Evolutionary conservation across 2,888 invertebrate genomes (phyloP).

Genomic region (Eristalis tenax): DNA sequence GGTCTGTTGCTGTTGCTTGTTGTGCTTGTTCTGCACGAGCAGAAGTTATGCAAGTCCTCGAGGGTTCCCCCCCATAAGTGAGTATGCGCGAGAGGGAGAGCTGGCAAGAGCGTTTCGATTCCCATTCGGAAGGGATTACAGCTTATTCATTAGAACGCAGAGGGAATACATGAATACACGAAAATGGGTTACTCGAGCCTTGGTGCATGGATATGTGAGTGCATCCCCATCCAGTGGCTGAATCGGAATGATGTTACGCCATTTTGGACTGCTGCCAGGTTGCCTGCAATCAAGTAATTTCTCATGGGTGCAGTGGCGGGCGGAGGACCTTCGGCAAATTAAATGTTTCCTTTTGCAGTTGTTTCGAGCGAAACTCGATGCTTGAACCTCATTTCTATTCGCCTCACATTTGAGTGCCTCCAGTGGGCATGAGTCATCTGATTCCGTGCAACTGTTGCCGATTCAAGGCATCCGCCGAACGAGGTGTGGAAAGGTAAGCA

Average conservation of each 20-base stretch:
- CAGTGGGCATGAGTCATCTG: not conserved
- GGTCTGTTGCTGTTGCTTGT: slow-evolving; percentile 56
- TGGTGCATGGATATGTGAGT: slow-evolving; percentile 22
- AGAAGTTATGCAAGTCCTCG: slow-evolving; percentile 56
- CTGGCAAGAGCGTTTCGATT: not conserved
- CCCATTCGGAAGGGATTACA: slow-evolving; percentile 11
- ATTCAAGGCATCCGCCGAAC: not conserved
- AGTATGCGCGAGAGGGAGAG: not conserved
- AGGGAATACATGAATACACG: slow-evolving; percentile 65
- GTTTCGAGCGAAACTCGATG: not conserved
- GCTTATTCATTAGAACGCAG: slow-evolving; percentile 67
- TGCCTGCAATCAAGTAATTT: slow-evolving; percentile 64
- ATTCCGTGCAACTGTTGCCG: not conserved
- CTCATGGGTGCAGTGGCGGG: slow-evolving; percentile 33
- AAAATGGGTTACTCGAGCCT: slow-evolving; percentile 65
- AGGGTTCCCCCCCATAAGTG: not conserved
- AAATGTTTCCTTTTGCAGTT: slow-evolving; percentile 21
- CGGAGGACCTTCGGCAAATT: slow-evolving; percentile 18
- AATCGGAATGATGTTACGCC: slow-evolving; percentile 30
- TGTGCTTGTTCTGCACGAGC: slow-evolving; percentile 36
- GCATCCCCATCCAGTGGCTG: slow-evolving; percentile 5
- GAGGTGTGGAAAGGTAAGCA: not conserved
- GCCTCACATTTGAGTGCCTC: not conserved
- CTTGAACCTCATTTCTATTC: not conserved
- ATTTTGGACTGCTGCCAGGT: slow-evolving; percentile 52